Base-by-base conservation (phyloP, 2,888 invertebrate species). In the Opisthograptis luteolata region DNA sequence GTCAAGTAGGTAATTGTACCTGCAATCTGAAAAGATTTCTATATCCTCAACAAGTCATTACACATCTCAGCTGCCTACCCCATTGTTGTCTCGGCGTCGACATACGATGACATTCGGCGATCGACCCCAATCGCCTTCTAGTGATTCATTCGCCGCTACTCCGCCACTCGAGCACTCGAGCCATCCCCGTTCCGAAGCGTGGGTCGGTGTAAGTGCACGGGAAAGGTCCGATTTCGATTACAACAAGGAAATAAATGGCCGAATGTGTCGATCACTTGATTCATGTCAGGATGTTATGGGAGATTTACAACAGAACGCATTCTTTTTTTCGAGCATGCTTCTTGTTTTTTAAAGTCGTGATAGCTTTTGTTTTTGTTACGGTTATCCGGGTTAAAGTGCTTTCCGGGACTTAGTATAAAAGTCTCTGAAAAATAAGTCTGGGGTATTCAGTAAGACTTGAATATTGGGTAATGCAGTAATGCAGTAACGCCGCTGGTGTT, bases 151-250 rank as follows among this genome's bases (percentile, higher is more conserved):
- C 42, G 19, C 25, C 47, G n/a, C 27, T 34, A 42, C 56, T 58
- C 14, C 41, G 10, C 42, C 42, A 47, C 59, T 60, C 39, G 43
- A 43, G 25, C 42, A 47, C 59, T 60, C 39, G 43, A 43, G 25
- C 36, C 41, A 39, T 46, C 40, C 41, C 44, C 35, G 40, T 30
- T 28, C 24, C 22, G 28, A 22, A n/a, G 27, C 34, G 52, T 40
- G 42, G 49, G 52, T 40, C 39, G 49, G 51, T 40, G 51, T 48
- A 46, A 56, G 49, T 52, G 47, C 51, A 44, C 52, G 42, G 45
- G 52, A 53, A 53, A 55, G 57, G 57, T 57, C 53, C 52, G 47
- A 47, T 57, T 57, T 53, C 55, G 57, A 60, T 57, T 57, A 60
- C 55, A 47, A 54, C 41, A 50, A 50, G 37, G 32, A 53, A 50